These are phyloP conservation scores for Acrocyrtus sp. DNA, from an alignment of 2,888 invertebrate species.

Conservation along the genomic window DNA sequence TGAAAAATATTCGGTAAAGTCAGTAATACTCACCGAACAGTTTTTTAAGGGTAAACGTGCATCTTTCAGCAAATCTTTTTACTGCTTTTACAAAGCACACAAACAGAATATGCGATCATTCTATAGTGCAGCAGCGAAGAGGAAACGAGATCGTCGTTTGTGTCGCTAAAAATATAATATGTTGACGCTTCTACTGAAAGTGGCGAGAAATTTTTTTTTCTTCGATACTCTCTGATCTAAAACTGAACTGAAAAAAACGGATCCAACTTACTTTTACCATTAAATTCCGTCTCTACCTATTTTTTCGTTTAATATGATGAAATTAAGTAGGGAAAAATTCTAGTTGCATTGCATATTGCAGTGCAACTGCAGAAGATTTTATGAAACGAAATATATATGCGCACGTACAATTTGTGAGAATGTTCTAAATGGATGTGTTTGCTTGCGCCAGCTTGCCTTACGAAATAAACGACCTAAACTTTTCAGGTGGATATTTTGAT, in stretches of 20 bases:
- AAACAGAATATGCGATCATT: conserved; percentile 12
- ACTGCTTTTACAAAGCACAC: conserved; percentile 20
- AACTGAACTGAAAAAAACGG: neutral
- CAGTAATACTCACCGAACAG: conserved; percentile 17
- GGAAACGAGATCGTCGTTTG: neutral
- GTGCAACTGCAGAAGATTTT: neutral
- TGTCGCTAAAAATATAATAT: conserved; percentile 47
- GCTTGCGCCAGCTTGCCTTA: too few species aligned
- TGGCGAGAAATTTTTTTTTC: too few species aligned
- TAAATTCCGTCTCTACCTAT: too few species aligned
- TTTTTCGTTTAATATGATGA: too few species aligned
- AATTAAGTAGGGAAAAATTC: too few species aligned
- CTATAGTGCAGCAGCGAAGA: too few species aligned
- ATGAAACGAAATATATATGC: neutral
- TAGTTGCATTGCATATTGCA: neutral
- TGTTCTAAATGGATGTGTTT: too few species aligned
- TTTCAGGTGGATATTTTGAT: too few species aligned
- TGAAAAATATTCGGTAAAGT: too few species aligned
- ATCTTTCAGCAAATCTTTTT: conserved; percentile 43
- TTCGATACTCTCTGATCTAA: conserved; percentile 18
- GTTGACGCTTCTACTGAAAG: conserved; percentile 31
- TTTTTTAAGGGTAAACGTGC: conserved; percentile 23
- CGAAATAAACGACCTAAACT: too few species aligned
- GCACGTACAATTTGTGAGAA: neutral
- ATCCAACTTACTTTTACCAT: neutral